Conservation (phyloP, 2,888 invertebrate species). For the Dichetophora obliterata region DNA sequence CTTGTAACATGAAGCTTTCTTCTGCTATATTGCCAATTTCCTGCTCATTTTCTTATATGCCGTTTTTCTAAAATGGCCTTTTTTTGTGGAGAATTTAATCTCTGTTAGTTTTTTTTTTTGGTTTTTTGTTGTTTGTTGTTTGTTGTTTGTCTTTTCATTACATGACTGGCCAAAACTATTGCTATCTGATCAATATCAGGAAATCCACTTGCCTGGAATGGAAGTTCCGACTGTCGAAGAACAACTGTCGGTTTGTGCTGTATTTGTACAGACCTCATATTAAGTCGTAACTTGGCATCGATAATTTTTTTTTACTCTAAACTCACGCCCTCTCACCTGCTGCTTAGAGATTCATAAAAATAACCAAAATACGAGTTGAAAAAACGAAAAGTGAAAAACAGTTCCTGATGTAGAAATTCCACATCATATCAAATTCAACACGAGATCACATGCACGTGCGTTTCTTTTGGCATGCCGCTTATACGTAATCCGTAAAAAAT, state of each 20-base stretch:
- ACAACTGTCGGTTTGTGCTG: neutral
- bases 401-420: neutral
- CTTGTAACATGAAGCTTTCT: conserved; percentile 16
- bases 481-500: conserved; percentile 32
- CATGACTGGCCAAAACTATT: neutral
- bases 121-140: neutral
- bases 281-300: neutral
- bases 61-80: neutral
- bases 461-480: neutral
- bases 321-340: neutral
- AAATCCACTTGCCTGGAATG: conserved; percentile 2
- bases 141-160: neutral
- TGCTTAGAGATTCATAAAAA: neutral
- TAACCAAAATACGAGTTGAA: neutral
- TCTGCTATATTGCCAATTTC: conserved; percentile 15
- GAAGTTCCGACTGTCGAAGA: neutral
- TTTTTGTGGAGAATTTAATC: neutral
- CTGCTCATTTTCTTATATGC: neutral
- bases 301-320: neutral
- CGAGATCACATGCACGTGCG: conserved; percentile 32
- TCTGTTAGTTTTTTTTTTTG: neutral
- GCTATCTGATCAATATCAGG: neutral
- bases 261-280: neutral
- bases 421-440: conserved; percentile 18
- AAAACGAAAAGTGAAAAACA: neutral